Conservation (phyloP, 2,113 vertebrate species). For the Hemiscyllium ocellatum region DNA sequence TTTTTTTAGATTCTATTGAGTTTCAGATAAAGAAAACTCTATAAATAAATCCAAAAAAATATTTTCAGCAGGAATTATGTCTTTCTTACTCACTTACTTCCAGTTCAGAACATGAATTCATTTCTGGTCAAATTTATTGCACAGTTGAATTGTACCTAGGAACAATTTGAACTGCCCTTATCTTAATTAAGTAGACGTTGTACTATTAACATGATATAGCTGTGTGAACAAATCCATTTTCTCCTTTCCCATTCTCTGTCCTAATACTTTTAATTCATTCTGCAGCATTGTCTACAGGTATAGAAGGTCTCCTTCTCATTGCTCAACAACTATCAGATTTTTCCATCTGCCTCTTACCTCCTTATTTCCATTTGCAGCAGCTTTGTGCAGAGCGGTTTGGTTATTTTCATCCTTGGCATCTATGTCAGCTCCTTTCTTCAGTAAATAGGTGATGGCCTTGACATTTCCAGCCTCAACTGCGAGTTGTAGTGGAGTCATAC, state of each 20-base stretch:
- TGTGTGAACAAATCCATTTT: neutral
- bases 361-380: constrained; percentile 44
- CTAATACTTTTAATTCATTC: neutral
- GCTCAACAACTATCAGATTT: neutral
- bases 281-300: neutral
- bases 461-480: constrained; percentile 46
- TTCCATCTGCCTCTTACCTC: constrained; percentile 42
- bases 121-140: neutral
- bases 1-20: neutral
- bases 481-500: constrained; percentile 46
- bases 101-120: neutral
- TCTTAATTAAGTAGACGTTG: neutral
- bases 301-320: neutral
- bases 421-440: constrained; percentile 46
- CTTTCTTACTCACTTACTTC: neutral
- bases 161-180: neutral
- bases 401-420: constrained; percentile 44
- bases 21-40: neutral
- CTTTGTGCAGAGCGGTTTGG: constrained; percentile 48
- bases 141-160: neutral
- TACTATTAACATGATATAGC: neutral
- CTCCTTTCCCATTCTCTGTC: neutral
- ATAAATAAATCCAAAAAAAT: neutral
- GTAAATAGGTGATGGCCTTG: constrained; percentile 42
- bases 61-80: neutral